These are phyloP conservation scores for Phenganax marumi DNA, from an alignment of 92 coral and sea anemone species.

Conservation along the genomic window DNA sequence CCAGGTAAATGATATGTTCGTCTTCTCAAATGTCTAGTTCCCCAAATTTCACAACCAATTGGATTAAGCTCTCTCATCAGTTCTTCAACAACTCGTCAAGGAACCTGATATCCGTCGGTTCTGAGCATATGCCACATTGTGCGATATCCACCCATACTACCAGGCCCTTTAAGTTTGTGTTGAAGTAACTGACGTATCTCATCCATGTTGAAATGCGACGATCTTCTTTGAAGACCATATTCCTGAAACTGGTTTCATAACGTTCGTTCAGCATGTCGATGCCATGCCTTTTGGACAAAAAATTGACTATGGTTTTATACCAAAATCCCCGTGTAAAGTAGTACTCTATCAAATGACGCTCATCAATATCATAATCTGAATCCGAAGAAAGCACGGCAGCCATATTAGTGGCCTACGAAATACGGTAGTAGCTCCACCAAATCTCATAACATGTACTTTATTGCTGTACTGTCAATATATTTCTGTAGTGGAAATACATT, in stretches of 20 bases:
- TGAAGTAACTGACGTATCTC: conserved; percentile 11
- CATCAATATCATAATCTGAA: neutral
- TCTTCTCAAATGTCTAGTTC: neutral
- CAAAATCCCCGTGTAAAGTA: conserved; percentile 6
- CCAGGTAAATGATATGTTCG: too few relatives aligned
- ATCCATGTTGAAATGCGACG: neutral
- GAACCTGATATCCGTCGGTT: conserved; percentile 8
- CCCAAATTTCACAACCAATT: neutral
- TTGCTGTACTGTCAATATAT: neutral
- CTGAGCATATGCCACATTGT: conserved; percentile 3
- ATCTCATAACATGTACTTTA: neutral
- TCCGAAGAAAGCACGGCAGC: neutral
- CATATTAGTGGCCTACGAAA: neutral
- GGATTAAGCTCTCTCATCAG: neutral
- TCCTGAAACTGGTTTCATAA: neutral
- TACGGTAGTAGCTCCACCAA: neutral
- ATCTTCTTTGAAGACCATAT: neutral
- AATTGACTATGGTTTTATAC: neutral
- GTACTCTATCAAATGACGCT: neutral
- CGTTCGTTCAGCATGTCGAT: neutral
- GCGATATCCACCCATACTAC: conserved; percentile 8
- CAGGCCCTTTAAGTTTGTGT: neutral
- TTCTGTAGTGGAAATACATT: neutral
- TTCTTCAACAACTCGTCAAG: neutral
- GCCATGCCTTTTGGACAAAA: neutral